phyloP scores from a whole-genome alignment of 2,113 vertebrate genomes.

The Leucosticte australis region DNA sequence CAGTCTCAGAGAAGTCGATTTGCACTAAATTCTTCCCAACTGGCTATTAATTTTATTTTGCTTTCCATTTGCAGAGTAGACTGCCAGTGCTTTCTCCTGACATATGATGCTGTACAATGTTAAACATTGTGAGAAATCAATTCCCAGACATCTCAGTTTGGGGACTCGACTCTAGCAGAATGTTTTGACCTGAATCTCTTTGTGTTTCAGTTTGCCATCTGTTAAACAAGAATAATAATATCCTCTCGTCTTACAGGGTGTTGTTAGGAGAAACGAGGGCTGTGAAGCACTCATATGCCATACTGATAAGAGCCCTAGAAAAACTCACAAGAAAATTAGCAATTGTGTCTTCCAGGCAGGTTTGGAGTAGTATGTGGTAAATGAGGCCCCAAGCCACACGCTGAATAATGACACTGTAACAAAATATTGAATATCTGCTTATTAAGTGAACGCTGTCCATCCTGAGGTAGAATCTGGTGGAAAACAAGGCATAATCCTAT shows the following conservation, averaged over 20 bases:
- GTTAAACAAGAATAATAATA: conserved; percentile 48
- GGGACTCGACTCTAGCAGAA: background rate
- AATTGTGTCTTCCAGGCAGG: background rate
- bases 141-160: conserved; percentile 21
- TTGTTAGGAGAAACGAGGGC: background rate
- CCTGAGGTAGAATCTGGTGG: background rate
- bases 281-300: background rate
- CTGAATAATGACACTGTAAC: background rate
- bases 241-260: background rate
- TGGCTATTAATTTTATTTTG: background rate
- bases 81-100: background rate
- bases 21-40: background rate
- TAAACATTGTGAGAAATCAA: conserved; percentile 16
- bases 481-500: background rate
- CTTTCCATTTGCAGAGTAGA: background rate
- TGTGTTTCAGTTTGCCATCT: conserved; percentile 57
- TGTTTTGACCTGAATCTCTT: conserved; percentile 53
- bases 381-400: background rate
- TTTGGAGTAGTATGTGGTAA: background rate
- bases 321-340: background rate
- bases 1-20: background rate
- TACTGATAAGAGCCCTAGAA: conserved; percentile 29
- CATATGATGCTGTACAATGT: background rate
- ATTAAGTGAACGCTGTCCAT: conserved; percentile 16
- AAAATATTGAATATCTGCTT: conserved; percentile 30